Base-by-base conservation (phyloP, 2,888 invertebrate genomes). In the Andrena trimmerana region DNA sequence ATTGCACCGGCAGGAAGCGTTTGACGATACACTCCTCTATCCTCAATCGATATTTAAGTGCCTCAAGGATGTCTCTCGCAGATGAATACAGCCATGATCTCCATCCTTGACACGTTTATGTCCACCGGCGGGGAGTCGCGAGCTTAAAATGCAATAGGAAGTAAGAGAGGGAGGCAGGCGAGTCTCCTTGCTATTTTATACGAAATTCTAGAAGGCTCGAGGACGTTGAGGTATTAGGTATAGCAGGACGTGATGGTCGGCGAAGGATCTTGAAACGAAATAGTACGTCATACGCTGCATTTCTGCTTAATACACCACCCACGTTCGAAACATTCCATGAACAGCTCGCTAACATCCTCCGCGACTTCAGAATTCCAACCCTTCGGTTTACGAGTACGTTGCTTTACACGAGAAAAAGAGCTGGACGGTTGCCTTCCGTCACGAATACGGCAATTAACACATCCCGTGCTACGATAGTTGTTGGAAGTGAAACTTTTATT, bases 41-140 rank as follows among this genome's bases (percentile, higher is more conserved):
- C 76, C 84, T 83, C 78, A 69, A 84, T 83, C 84, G 79, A 84
- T 83, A 72, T 76, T 83, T 73, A 83, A 84, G 70, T 79, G 69
- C 79, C 68, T 75, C 84, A 76, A 83, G 83, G 84, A 76, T 84
- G 69, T 52, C 27, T 72, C 71, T 57, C 78, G 10, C 42, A 63
- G 78, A 67, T 82, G 82, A 82, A 74, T 74, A 48, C 31, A 74
- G 59, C 77, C 72, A 50, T 74, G 70, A 82, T 82, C 74, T 71
- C 70, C n/a, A 83, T 84, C 83, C 83, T 82, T 78, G 83, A 83
- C 76, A 77, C 77, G 66, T 76, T 83, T 76, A 63, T 24, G 33
- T 63, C 13, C 60, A 59, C 63, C 5, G 54, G 29, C 65, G 48
- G 50, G 54, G 42, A 70, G 48, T 52, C 20, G 20, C 16, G 31